Percentiles rank a stretch among this genome's conserved stretches.
phyloP scores from a whole-genome alignment of 2,113 vertebrate genomes.

The Oostethus manadensis region DNA sequence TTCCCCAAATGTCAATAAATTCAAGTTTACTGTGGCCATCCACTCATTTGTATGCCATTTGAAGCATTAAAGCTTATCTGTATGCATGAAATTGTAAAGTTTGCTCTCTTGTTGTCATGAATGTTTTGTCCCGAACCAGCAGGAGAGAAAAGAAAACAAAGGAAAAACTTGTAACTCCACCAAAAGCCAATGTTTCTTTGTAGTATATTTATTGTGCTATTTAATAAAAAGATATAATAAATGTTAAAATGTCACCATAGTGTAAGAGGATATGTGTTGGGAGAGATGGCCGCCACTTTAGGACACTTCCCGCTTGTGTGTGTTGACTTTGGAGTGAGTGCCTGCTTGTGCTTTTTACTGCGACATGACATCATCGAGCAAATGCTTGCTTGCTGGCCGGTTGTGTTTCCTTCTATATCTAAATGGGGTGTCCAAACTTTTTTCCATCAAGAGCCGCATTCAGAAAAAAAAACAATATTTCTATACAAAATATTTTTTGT shows the following conservation, averaged over 20 bases:
- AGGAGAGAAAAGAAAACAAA: neutral
- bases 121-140: neutral
- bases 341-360: too few species aligned
- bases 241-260: conserved; percentile 74
- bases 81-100: conserved; percentile 80
- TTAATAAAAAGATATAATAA: conserved; percentile 77
- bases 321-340: too few species aligned
- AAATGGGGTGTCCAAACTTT: too few species aligned
- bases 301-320: too few species aligned
- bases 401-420: too few species aligned
- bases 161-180: conserved; percentile 70
- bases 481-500: too few species aligned
- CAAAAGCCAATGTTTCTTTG: conserved; percentile 24
- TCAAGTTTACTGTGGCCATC: conserved; percentile 86
- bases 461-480: too few species aligned
- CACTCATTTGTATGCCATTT: conserved; percentile 79
- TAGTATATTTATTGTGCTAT: conserved; percentile 84
- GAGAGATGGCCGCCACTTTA: too few species aligned
- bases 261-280: conserved; percentile 50
- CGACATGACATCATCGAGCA: too few species aligned
- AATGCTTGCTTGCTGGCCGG: too few species aligned
- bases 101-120: conserved; percentile 71
- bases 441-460: too few species aligned
- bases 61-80: conserved; percentile 82
- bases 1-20: conserved; percentile 82